Conservation (phyloP, 2,113 vertebrate genomes). For the Peromyscus maniculatus region DNA sequence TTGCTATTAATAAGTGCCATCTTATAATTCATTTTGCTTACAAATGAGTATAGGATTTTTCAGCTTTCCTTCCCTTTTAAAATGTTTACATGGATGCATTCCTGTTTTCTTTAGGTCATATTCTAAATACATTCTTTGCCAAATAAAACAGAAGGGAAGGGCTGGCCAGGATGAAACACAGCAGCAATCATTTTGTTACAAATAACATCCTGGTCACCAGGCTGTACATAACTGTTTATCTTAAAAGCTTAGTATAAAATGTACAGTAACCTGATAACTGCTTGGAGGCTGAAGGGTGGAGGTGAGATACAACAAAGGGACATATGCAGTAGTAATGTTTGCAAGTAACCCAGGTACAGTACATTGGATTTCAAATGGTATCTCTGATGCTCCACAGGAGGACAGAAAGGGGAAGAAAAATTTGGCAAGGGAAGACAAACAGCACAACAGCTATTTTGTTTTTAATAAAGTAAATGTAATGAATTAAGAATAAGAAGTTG, state of each 20-base stretch:
- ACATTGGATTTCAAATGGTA: conserved; percentile 93
- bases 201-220: conserved; percentile 85
- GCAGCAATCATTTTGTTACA: conserved; percentile 72
- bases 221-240: conserved; percentile 87
- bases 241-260: conserved; percentile 89
- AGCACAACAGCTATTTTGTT: conserved; percentile 95
- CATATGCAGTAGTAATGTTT: conserved; percentile 87
- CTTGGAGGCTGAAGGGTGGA: conserved; percentile 85
- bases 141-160: conserved; percentile 83
- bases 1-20: conserved; percentile 27
- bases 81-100: conserved; percentile 46
- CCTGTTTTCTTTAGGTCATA: conserved; percentile 28
- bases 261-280: conserved; percentile 85
- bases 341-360: conserved; percentile 96
- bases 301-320: conserved; percentile 83
- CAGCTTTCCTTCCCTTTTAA: conserved; percentile 33
- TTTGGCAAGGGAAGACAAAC: conserved; percentile 90
- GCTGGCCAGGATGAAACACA: conserved; percentile 85
- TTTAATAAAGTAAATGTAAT: conserved; percentile 94
- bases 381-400: conserved; percentile 88
- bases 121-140: conserved; percentile 58
- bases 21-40: conserved; percentile 4
- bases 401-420: conserved; percentile 86
- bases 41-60: conserved; percentile 14
- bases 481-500: conserved; percentile 89